A percentile compares a stretch with the other conserved stretches of the same genome.
Evolutionary conservation across 2,888 invertebrate genomes (phyloP).

Genomic region (Pilophorus perplexus): DNA sequence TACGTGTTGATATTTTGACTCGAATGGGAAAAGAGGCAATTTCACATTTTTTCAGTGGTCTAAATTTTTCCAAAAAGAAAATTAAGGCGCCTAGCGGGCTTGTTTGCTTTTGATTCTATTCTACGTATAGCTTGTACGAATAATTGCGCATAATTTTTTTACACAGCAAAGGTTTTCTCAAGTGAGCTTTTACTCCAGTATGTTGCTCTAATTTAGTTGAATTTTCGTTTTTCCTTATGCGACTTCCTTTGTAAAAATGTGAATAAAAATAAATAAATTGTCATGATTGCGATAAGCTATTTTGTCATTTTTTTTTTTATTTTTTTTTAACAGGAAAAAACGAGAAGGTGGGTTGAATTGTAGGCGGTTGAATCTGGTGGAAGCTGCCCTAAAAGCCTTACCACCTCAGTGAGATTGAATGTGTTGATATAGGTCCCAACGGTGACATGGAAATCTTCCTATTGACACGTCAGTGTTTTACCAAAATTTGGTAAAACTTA

Average conservation of each 20-base stretch:
- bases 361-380: too few species aligned
- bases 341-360: too few species aligned
- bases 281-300: slow-evolving; percentile 9
- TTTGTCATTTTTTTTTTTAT: not conserved
- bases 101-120: slow-evolving; percentile 11
- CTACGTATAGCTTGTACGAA: slow-evolving; percentile 23
- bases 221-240: not conserved
- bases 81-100: not conserved
- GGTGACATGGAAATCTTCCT: too few species aligned
- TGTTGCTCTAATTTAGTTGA: not conserved
- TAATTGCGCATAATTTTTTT: slow-evolving; percentile 10
- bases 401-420: too few species aligned
- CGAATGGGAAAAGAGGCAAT: not conserved
- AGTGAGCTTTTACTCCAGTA: not conserved
- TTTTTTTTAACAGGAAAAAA: not conserved
- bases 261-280: slow-evolving; percentile 24
- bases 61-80: not conserved
- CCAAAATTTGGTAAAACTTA: too few species aligned
- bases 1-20: slow-evolving; percentile 28
- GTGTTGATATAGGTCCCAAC: too few species aligned
- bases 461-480: too few species aligned
- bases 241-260: slow-evolving; percentile 18
- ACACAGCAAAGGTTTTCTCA: not conserved
- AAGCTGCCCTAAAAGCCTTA: too few species aligned
- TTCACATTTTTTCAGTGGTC: slow-evolving; percentile 3